phyloP scores from a whole-genome alignment of 2,888 invertebrate genomes.

The Anthophora plumipes region DNA sequence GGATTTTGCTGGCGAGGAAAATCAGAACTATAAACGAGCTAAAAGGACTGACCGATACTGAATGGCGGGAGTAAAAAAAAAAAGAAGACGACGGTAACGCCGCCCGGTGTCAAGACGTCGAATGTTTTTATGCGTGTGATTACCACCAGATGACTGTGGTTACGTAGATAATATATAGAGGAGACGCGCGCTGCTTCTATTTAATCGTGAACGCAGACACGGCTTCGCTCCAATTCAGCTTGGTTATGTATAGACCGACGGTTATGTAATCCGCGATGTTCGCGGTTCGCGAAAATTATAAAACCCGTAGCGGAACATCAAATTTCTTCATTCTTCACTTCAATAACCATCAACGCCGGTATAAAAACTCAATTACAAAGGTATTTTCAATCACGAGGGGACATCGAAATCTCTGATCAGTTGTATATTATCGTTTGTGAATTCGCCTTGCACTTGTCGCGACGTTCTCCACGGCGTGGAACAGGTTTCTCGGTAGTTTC shows the following conservation, averaged over 20 bases:
- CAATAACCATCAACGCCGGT: background rate
- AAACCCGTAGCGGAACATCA: background rate
- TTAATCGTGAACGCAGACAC: constrained; percentile 46
- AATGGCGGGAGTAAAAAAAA: background rate
- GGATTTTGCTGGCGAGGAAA: constrained; percentile 7
- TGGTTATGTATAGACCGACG: constrained; percentile 44
- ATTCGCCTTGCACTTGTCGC: background rate
- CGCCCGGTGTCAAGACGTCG: background rate
- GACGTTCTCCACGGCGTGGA: constrained; percentile 1
- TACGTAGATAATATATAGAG: constrained; percentile 30
- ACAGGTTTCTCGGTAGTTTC: constrained; percentile 48
- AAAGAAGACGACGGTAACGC: background rate
- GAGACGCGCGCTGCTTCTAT: constrained; percentile 38
- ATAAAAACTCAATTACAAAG: background rate
- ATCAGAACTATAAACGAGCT: constrained; percentile 20
- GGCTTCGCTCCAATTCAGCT: constrained; percentile 50
- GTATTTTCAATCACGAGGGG: background rate
- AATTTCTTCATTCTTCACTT: background rate
- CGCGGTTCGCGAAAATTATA: constrained; percentile 31
- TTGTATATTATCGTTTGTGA: background rate
- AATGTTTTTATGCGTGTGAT: constrained; percentile 4
- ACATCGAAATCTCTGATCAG: constrained; percentile 5
- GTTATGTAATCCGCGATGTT: constrained; percentile 48
- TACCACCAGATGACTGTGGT: constrained; percentile 14
- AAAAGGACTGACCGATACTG: background rate